A percentile compares a stretch with the other conserved stretches of the same genome.
Evolutionary conservation across 1,140 invertebrate species (phyloP).

Genomic region (Odontomachus brunneus): DNA sequence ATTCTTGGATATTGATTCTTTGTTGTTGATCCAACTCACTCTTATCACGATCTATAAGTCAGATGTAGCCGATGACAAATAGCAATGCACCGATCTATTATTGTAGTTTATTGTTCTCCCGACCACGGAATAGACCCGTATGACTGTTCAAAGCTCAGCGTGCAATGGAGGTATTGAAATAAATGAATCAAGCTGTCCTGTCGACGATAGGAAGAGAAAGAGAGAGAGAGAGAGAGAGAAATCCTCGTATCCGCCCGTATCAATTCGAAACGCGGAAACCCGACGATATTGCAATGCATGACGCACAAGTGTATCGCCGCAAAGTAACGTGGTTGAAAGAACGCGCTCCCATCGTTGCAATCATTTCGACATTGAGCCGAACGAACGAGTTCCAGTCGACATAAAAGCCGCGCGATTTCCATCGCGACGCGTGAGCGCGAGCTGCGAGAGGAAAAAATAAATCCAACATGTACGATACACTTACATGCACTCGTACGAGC

Average conservation of each 20-base stretch:
- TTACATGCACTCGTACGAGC: constrained; percentile 13
- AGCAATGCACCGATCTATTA: not conserved
- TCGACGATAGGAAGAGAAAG: not conserved
- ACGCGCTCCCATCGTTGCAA: not conserved
- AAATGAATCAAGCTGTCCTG: constrained; percentile 2
- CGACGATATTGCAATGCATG: not conserved
- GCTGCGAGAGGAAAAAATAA: constrained; percentile 53
- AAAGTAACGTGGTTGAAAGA: not conserved
- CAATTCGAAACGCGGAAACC: constrained; percentile 16
- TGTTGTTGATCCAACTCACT: not conserved
- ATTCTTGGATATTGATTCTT: constrained; percentile 19
- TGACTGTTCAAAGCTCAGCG: not conserved
- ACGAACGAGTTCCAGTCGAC: constrained; percentile 29
- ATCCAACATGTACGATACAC: constrained; percentile 48
- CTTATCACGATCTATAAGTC: constrained; percentile 47
- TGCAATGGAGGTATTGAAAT: constrained; percentile 1
- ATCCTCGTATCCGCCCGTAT: not conserved
- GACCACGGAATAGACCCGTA: not conserved
- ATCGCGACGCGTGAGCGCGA: constrained; percentile 8
- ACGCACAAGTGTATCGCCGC: too few relatives aligned
- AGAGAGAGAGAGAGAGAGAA: too few relatives aligned
- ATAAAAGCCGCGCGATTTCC: constrained; percentile 46
- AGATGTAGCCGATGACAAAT: constrained; percentile 9
- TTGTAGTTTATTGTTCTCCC: not conserved
- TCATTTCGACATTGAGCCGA: constrained; percentile 6